Percentiles rank a stretch among this genome's conserved stretches.
These are phyloP conservation scores for Melinaea menophilus DNA, from an alignment of 2,888 invertebrate species.

Conservation along the genomic window DNA sequence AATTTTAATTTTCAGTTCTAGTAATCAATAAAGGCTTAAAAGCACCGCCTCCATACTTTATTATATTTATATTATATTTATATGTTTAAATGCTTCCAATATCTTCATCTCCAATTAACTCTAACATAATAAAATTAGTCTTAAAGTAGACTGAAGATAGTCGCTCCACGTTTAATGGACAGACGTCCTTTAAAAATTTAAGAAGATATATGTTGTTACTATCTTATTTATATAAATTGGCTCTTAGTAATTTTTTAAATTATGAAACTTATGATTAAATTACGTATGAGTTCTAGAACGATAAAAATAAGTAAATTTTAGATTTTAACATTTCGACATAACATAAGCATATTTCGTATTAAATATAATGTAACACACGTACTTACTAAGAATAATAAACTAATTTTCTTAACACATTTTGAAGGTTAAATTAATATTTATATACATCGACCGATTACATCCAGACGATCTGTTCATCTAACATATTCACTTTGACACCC, in stretches of 20 bases:
- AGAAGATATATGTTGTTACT: not conserved
- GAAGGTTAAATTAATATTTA: not conserved
- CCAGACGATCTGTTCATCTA: no score
- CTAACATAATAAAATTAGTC: constrained; percentile 13
- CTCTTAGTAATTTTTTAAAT: not conserved
- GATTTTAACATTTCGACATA: no score
- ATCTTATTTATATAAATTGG: not conserved
- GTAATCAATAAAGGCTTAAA: not conserved
- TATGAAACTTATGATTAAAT: not conserved
- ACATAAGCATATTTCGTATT: no score
- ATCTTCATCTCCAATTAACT: constrained; percentile 17
- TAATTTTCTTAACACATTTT: no score
- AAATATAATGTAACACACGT: no score
- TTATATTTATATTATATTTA: not conserved
- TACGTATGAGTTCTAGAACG: not conserved
- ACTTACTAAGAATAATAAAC: no score
- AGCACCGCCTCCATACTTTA: not conserved
- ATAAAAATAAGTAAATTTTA: no score
- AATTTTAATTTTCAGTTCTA: not conserved
- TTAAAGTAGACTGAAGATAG: constrained; percentile 8
- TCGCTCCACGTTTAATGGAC: constrained; percentile 11
- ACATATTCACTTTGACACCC: no score
- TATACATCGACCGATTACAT: no score
- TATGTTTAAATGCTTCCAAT: constrained; percentile 1
- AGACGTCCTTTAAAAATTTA: constrained; percentile 11